These are phyloP conservation scores for Tribolium freemani DNA, from an alignment of 2,888 invertebrate genomes.

Conservation along the genomic window DNA sequence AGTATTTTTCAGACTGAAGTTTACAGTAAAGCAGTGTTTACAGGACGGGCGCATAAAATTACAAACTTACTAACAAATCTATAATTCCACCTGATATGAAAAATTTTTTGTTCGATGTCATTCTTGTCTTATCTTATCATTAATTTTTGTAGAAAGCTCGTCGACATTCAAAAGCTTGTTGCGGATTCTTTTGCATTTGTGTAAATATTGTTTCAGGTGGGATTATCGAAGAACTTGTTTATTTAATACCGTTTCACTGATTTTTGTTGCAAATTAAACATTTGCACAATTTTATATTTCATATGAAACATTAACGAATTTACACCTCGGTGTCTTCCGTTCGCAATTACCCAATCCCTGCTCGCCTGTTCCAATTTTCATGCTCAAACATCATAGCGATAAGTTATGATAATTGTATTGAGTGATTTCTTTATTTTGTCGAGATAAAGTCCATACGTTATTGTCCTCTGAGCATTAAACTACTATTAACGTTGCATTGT, in stretches of 20 bases:
- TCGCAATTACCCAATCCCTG: neutral
- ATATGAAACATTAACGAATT: constrained; percentile 18
- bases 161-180: neutral
- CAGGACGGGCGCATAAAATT: no score
- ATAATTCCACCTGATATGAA: no score
- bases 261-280: constrained; percentile 31
- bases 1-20: no score
- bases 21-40: no score
- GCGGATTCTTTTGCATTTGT: constrained; percentile 6
- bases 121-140: neutral
- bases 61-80: no score
- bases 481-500: neutral
- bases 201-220: constrained; percentile 8
- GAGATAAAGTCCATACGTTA: neutral
- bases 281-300: constrained; percentile 20
- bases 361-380: constrained; percentile 17
- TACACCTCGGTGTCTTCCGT: neutral
- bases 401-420: neutral
- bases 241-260: constrained; percentile 10
- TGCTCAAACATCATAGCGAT: neutral
- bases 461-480: neutral
- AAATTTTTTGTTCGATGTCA: no score
- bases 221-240: neutral
- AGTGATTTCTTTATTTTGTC: neutral
- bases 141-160: neutral